phyloP scores from a whole-genome alignment of 2,797 vertebrate species.

The Spatula clypeata region DNA sequence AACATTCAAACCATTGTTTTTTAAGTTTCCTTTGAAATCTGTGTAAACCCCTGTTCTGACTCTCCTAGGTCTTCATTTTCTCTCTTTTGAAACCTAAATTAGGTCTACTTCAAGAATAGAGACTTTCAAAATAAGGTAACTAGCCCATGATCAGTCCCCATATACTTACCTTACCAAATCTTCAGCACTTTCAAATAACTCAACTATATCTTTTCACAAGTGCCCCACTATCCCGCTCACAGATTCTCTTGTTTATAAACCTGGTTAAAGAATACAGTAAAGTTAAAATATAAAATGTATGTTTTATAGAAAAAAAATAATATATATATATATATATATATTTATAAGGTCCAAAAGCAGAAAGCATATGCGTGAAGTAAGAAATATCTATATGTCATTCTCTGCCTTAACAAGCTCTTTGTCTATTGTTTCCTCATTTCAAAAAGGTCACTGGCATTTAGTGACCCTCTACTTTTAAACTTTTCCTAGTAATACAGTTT shows the following conservation, averaged over 20 bases:
- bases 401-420: neutral
- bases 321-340: neutral
- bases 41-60: neutral
- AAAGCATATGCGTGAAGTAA: neutral
- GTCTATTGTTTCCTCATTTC: neutral
- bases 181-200: neutral
- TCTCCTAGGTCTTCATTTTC: neutral
- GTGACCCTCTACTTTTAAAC: fast-evolving
- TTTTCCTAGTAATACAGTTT: neutral
- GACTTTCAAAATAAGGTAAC: neutral
- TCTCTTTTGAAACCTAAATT: neutral
- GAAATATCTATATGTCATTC: fast-evolving
- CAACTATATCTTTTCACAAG: neutral
- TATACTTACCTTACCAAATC: neutral
- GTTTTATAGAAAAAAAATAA: neutral
- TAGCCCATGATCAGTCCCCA: neutral
- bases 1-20: neutral
- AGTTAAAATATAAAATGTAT: neutral
- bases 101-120: neutral
- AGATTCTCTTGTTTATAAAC: neutral
- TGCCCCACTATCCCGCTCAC: fast-evolving
- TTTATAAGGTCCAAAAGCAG: neutral
- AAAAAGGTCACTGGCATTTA: neutral
- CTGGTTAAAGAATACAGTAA: neutral
- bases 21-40: neutral